phyloP scores from a whole-genome alignment of 2,113 vertebrate species.

The Calonectris borealis region DNA sequence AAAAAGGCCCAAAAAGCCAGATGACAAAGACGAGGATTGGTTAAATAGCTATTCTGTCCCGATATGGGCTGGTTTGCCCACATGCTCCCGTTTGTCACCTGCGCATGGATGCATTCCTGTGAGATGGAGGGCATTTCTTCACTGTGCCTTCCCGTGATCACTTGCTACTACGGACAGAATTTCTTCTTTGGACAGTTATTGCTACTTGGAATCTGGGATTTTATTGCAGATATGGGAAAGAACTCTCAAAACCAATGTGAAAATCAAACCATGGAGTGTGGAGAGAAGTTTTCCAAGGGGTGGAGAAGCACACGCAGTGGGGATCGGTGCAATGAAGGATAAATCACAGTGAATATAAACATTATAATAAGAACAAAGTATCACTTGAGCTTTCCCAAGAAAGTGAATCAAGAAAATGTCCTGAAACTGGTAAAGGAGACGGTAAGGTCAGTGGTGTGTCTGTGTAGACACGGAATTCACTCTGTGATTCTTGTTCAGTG shows the following conservation, averaged over 20 bases:
- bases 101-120: not conserved
- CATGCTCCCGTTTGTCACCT: not conserved
- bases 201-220: not conserved
- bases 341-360: not conserved
- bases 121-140: not conserved
- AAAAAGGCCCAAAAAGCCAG: not conserved
- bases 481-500: not conserved
- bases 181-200: not conserved
- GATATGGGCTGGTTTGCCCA: not conserved
- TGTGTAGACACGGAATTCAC: not conserved
- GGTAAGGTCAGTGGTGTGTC: not conserved
- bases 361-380: not conserved
- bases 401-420: not conserved
- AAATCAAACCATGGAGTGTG: not conserved
- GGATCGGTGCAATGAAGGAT: not conserved
- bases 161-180: not conserved
- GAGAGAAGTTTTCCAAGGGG: not conserved
- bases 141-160: not conserved
- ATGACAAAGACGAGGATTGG: not conserved
- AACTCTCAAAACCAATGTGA: not conserved
- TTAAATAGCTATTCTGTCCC: not conserved
- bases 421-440: not conserved
- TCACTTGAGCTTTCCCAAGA: not conserved
- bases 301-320: not conserved
- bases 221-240: not conserved